phyloP scores from a whole-genome alignment of 2,113 vertebrate genomes.

The Campylomormyrus numenius region DNA sequence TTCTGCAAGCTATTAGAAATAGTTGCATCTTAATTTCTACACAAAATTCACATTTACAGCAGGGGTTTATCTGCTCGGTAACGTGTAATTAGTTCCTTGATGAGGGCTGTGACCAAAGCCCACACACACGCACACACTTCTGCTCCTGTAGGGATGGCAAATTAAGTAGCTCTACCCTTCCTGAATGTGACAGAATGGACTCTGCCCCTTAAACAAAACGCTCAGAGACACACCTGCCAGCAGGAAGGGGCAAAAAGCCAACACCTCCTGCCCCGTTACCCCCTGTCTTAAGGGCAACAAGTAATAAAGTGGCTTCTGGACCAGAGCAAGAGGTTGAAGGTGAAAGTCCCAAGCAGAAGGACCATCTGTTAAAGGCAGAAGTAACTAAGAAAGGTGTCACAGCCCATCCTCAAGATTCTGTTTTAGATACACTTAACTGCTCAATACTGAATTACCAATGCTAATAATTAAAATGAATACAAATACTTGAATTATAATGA shows the following conservation, averaged over 20 bases:
- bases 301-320: neutral
- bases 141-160: neutral
- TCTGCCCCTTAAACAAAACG: neutral
- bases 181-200: neutral
- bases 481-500: neutral
- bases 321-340: neutral
- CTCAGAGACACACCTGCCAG: neutral
- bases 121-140: constrained; percentile 15
- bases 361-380: neutral
- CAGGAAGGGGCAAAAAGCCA: neutral
- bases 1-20: neutral
- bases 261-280: neutral
- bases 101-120: neutral
- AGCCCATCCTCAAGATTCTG: neutral
- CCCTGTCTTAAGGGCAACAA: neutral
- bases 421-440: neutral
- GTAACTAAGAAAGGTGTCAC: neutral
- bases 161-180: neutral
- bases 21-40: neutral
- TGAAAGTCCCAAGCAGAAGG: neutral
- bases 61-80: neutral
- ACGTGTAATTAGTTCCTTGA: neutral
- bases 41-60: neutral
- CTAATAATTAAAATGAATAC: neutral
- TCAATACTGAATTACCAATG: neutral